Base-by-base conservation (phyloP, 2,888 invertebrate species). In the Pediacus dermestoides region DNA sequence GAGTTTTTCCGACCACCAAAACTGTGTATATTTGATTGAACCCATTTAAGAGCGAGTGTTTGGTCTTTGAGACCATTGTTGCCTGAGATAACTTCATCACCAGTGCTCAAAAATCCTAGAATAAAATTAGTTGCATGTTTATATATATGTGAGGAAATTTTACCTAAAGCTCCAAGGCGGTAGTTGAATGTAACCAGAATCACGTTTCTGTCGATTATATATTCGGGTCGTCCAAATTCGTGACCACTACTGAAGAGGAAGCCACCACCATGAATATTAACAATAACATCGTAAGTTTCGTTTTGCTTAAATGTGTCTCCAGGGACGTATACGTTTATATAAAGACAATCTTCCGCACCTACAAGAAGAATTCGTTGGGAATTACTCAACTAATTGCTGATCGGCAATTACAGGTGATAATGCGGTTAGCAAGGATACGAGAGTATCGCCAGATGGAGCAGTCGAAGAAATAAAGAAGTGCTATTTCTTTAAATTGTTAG, bases 1-100 rank as follows among this genome's bases (percentile, higher is more conserved):
- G 77, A 77, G 27, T 77, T 73, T 1, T 81, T 75, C 67, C 85
- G 76, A 0, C 85, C 85, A 1, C 81, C 82, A 52, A 86, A 85
- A 58, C 70, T 70, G 45, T 74, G 67, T 39, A 85, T 81, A 60
- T 85, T 81, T 26, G 74, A 63, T 39, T 77, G 75, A 0, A 83
- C 67, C 84, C 84, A 86, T 45, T 74, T 73, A 26, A 86, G 61
- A 0, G 83, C 85, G 48, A 80, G 70, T 15, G 71, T 70, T 66
- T 85, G 85, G 70, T 85, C 85, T 57, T 84, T 85, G 16, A 85
- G 59, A 0, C 85, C 85, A 52, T 76, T 76, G 61, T 85, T 85
- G 3, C 81, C 82, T 0, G 85, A 78, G 1, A 82, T 70, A 0
- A 73, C 58, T 0, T 74, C 73, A 49, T 85, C 84, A 8, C 78